Conservation (phyloP, 2,888 invertebrate species). For the Diloba caeruleocephala region DNA sequence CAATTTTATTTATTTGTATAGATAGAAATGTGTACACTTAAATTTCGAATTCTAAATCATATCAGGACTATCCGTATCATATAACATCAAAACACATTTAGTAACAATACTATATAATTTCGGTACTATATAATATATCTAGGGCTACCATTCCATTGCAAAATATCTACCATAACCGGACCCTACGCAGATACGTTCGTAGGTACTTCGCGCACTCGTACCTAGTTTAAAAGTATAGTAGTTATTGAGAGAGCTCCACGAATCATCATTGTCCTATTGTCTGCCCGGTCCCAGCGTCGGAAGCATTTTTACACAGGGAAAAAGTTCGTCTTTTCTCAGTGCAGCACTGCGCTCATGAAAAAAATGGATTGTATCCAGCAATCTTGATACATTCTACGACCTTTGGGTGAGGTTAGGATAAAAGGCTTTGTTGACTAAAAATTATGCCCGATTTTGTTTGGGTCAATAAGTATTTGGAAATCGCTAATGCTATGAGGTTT, state of each 20-base stretch:
- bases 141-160: no score
- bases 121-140: no score
- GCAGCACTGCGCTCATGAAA: conserved; percentile 45
- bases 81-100: no score
- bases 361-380: conserved; percentile 37
- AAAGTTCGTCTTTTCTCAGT: conserved; percentile 51
- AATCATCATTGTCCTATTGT: conserved; percentile 55
- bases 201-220: background rate
- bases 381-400: conserved; percentile 20
- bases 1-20: no score
- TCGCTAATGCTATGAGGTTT: no score
- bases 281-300: conserved; percentile 27
- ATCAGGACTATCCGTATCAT: no score
- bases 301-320: conserved; percentile 60
- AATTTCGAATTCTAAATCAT: no score
- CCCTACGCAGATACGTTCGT: conserved; percentile 10
- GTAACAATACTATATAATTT: no score
- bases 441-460: conserved; percentile 28
- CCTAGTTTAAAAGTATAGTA: conserved; percentile 44
- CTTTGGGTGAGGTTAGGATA: background rate
- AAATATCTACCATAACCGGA: conserved; percentile 37
- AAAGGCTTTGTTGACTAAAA: conserved; percentile 19
- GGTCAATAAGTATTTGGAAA: conserved; percentile 11
- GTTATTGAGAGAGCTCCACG: conserved; percentile 49
- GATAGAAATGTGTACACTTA: no score